These are phyloP conservation scores for Anorthoa munda DNA, from an alignment of 2,888 invertebrate species.

Conservation along the genomic window DNA sequence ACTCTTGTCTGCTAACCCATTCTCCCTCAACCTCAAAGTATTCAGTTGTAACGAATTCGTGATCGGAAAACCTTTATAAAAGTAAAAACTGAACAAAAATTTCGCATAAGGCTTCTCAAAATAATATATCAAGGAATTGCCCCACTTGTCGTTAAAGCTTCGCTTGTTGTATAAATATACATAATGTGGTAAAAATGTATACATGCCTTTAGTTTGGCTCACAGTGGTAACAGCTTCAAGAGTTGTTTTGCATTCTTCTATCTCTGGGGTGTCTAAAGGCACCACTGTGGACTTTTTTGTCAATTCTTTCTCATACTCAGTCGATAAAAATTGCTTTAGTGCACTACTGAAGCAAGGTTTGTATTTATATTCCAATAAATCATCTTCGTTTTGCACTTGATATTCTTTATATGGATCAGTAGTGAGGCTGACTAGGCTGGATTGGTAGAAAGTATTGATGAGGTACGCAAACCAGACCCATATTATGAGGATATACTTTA, in stretches of 20 bases:
- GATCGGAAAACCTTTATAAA: conserved; percentile 62
- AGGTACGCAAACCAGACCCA: conserved; percentile 77
- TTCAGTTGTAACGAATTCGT: conserved; percentile 29
- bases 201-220: conserved; percentile 36
- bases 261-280: not conserved
- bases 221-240: conserved; percentile 39
- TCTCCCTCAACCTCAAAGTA: conserved; percentile 50
- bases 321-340: conserved; percentile 56
- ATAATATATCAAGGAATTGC: conserved; percentile 40
- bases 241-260: conserved; percentile 53
- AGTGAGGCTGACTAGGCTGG: conserved; percentile 73
- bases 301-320: conserved; percentile 25
- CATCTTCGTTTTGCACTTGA: conserved; percentile 73
- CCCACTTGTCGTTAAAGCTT: conserved; percentile 55
- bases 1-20: conserved; percentile 51
- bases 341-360: conserved; percentile 76
- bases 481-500: conserved; percentile 66
- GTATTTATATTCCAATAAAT: conserved; percentile 68
- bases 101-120: conserved; percentile 48
- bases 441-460: conserved; percentile 73
- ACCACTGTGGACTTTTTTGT: not conserved
- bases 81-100: conserved; percentile 38
- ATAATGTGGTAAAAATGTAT: conserved; percentile 47
- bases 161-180: conserved; percentile 43
- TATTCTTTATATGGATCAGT: conserved; percentile 71